A percentile compares a stretch with the other conserved stretches of the same genome.
phyloP scores from a whole-genome alignment of 2,113 vertebrate genomes.

The Solenodon paradoxus region DNA sequence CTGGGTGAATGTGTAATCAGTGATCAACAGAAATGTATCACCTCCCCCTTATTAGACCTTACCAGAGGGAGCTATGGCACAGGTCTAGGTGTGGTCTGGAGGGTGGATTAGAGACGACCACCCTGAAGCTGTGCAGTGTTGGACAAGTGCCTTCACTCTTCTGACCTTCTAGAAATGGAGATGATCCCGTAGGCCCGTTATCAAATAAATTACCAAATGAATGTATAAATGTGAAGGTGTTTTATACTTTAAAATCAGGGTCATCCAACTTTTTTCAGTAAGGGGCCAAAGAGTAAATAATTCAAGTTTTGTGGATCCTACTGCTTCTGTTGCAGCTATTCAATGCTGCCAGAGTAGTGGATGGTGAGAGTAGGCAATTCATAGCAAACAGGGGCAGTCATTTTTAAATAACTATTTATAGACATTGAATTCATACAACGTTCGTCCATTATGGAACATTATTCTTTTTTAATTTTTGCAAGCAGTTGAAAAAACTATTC shows the following conservation, averaged over 20 bases:
- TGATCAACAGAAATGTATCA: too few relatives aligned
- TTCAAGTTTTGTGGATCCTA: neutral
- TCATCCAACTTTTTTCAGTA: neutral
- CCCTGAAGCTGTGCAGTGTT: neutral
- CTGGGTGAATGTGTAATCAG: too few relatives aligned
- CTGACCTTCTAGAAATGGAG: neutral
- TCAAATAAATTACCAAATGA: neutral
- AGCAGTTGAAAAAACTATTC: neutral
- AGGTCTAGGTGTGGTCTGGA: neutral
- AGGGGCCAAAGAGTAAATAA: neutral
- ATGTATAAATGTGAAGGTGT: neutral
- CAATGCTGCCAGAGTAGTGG: neutral
- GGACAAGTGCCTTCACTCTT: neutral
- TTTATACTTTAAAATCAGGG: neutral
- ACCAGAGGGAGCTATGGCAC: too few relatives aligned
- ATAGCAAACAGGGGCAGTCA: neutral
- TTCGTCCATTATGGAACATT: neutral
- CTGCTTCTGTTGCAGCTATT: neutral
- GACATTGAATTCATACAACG: neutral
- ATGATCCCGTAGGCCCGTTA: neutral
- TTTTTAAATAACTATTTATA: neutral
- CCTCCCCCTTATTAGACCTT: too few relatives aligned
- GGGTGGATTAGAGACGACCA: neutral
- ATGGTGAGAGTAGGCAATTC: neutral
- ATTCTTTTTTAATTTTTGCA: conserved; percentile 1